Evolutionary conservation across 2,797 vertebrate genomes (phyloP), one percentile per base, ranked within the genome.

Genomic region (Alexandromys oeconomus): DNA sequence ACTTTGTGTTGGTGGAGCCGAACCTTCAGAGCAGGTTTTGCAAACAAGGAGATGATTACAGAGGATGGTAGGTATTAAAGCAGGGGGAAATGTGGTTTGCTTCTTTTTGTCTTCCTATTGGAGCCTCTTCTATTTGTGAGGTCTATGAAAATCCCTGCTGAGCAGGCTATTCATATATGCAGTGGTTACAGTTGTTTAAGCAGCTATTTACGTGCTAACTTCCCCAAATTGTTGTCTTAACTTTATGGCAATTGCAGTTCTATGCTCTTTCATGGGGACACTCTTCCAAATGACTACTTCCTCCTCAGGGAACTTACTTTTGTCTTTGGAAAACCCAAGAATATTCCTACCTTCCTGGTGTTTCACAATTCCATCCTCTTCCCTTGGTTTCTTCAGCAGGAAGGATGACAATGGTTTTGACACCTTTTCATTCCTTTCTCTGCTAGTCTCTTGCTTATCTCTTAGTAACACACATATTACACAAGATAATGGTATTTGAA

Each of bases 31-130:
- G 8, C 27, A 67, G 2, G 15, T 15, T 73, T 48, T 51, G 65
- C 25, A 23, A 34, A 31, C 3, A 78, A 40, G 21, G 29, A 46
- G 34, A 0, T 1, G 5, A 10, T 37, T 43, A 1, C 15, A 0
- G 34, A 46, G 15, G 6, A 61, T 8, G 7, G 8, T 74, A 1
- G 29, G 3, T 8, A 7, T 1, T 34, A 59, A 59, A 2, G 25
- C 59, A 65, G 8, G 90, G 27, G 5, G n/a, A 92, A 79, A 48
- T 11, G 23, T 2, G 5, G n/a, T 27, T 78, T 67, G 1, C 1
- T 93, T 23, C 11, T 78, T n/a, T 2, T 34, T 79, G 2, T 67
- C 17, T 76, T 19, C 3, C 34, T 19, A 46, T 1, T 61, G 1
- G 5, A 6, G 0, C 10, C 81, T 92, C 40, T 34, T 25, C 15